Conservation (phyloP, 1,140 invertebrate genomes). For the Drosophila arawakana region DNA sequence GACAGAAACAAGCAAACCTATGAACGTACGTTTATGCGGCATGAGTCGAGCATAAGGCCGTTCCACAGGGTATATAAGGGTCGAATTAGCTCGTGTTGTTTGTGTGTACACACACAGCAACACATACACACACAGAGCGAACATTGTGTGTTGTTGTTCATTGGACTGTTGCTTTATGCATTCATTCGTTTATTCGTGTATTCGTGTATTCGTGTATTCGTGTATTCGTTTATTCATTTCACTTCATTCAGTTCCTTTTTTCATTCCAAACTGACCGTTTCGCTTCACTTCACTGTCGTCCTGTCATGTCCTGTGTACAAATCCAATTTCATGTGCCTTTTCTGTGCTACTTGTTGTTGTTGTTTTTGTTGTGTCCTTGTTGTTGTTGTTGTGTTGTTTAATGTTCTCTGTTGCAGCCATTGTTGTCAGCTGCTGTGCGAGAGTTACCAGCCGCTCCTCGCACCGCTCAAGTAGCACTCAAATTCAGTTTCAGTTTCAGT, state of each 20-base stretch:
- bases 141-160: conserved; percentile 9
- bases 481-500: conserved; percentile 23
- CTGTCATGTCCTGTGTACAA: conserved; percentile 57
- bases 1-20: no score
- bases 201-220: conserved; percentile 2
- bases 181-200: conserved; percentile 47
- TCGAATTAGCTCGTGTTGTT: no score
- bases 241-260: conserved; percentile 49
- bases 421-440: conserved; percentile 20
- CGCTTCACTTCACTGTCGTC: conserved; percentile 30
- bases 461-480: conserved; percentile 49
- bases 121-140: no score
- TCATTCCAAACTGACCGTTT: conserved; percentile 18
- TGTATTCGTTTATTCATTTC: conserved; percentile 54
- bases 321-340: conserved; percentile 69
- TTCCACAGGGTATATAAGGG: no score
- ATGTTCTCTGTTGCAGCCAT: conserved; percentile 23
- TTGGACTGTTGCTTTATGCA: conserved; percentile 31
- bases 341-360: neutral
- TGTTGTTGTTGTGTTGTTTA: conserved; percentile 43
- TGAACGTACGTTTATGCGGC: no score
- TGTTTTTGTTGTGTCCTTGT: conserved; percentile 15
- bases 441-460: conserved; percentile 40
- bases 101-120: no score
- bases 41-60: no score